A percentile compares a stretch with the other conserved stretches of the same genome.
Evolutionary conservation across 2,113 vertebrate genomes (phyloP).

Genomic region (Syrmaticus mikado): DNA sequence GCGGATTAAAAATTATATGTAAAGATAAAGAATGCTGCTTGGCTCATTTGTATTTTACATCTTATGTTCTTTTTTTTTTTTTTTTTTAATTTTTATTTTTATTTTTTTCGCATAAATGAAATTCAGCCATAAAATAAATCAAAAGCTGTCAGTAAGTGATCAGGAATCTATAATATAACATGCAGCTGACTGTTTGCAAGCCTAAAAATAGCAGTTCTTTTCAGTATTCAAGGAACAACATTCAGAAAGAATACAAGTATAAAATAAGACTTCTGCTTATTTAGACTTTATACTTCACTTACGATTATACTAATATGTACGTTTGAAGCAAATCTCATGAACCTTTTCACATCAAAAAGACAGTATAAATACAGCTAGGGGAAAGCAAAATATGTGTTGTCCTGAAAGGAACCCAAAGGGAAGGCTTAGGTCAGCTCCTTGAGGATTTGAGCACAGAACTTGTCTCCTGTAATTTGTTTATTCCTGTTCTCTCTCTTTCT

Average conservation of each 20-base stretch:
- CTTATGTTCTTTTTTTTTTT: not conserved
- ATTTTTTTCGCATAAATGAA: not conserved
- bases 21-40: not conserved
- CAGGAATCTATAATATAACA: not conserved
- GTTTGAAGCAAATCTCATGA: not conserved
- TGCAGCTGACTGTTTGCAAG: not conserved
- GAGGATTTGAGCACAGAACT: not conserved
- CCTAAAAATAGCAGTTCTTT: not conserved
- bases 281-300: not conserved
- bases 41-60: not conserved
- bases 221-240: not conserved
- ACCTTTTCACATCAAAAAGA: not conserved
- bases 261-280: not conserved
- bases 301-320: not conserved
- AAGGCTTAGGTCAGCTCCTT: not conserved
- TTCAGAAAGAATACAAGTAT: not conserved
- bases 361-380: not conserved
- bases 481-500: not conserved
- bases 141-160: not conserved
- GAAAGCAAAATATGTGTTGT: not conserved
- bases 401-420: not conserved
- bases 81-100: not conserved
- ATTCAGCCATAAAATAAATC: not conserved
- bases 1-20: not conserved
- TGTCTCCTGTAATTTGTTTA: not conserved